Base-by-base conservation (phyloP, 2,888 invertebrate genomes). In the Ormia ochracea region DNA sequence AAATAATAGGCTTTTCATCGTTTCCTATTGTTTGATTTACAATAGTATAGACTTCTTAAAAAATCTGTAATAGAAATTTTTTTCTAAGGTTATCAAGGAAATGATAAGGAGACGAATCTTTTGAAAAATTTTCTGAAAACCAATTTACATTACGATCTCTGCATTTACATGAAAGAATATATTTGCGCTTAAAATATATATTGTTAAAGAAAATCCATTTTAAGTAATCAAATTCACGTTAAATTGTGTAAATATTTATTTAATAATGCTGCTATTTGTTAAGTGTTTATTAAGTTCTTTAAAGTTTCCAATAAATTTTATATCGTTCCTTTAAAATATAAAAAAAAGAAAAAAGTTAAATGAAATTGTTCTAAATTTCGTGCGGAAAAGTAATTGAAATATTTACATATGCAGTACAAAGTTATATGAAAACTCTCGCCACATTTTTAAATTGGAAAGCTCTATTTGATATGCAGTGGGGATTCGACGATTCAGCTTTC, bases 341-440 rank as follows among this genome's bases (percentile, higher is more conserved):
- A 48, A 38, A 59, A 7, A 59, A 48, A 66, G 38, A 38, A 59
- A 7, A 59, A 48, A 66, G 38, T 66, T 58, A 26, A 45, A 58
- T 45, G 4, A 59, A 41, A 28, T 50, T 59, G 48, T 70, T 70
- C 59, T 50, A 59, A 70, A 59, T 59, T 28, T 31, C 59, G 31
- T 70, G 70, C 50, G 6, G 48, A 48, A 70, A 50, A 26, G 38
- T 41, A 70, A 70, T 70, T 70, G 36, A 59, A 70, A 23, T 38
- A 50, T 59, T 58, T 48, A 28, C 38, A 28, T 17, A 52, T 33
- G 33, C 52, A 31, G 33, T 5, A 50, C 28, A 28, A 23, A 69
- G 33, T n/a, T 17, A 50, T 2, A 21, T 7, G 12, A 52, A 43
- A 21, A 66, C 28, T 41, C 17, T 43, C 31, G 10, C 14, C 41